These are phyloP conservation scores for Philaethria dido DNA, from an alignment of 2,888 invertebrate species.

Conservation along the genomic window DNA sequence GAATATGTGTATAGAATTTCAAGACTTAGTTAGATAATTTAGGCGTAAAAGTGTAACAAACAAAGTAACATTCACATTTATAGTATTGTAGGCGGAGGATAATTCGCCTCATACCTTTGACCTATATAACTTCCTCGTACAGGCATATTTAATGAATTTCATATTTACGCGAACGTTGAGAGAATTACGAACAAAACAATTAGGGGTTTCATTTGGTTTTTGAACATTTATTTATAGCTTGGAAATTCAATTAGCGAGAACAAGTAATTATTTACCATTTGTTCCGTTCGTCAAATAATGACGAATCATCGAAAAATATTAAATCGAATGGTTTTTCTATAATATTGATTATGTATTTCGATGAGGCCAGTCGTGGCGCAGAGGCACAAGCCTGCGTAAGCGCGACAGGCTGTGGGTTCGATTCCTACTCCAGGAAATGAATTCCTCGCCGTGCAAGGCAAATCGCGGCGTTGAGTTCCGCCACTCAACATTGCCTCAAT, in stretches of 20 bases:
- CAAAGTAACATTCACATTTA: too few species aligned
- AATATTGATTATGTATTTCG: neutral
- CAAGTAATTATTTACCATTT: constrained; percentile 13
- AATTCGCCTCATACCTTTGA: neutral
- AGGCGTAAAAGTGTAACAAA: too few species aligned
- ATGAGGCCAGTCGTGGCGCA: neutral
- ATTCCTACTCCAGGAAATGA: too few species aligned
- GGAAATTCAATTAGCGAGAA: constrained; percentile 18
- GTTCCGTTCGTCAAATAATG: neutral
- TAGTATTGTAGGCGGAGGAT: too few species aligned
- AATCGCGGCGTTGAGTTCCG: too few species aligned
- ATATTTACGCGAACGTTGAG: neutral
- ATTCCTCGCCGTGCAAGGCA: too few species aligned
- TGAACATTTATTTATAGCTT: constrained; percentile 23
- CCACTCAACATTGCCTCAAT: too few species aligned
- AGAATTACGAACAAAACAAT: constrained; percentile 16
- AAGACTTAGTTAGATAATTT: too few species aligned
- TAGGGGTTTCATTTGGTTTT: constrained; percentile 17
- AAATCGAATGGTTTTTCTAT: neutral
- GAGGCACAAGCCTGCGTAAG: too few species aligned
- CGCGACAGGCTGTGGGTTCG: too few species aligned
- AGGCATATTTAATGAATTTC: neutral
- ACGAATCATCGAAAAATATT: neutral
- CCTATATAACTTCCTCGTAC: neutral
- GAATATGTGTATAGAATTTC: too few species aligned